Percentiles rank a stretch among this genome's conserved stretches.
These are phyloP conservation scores for Rattus rattus DNA, from an alignment of 2,113 vertebrate genomes.

Conservation along the genomic window DNA sequence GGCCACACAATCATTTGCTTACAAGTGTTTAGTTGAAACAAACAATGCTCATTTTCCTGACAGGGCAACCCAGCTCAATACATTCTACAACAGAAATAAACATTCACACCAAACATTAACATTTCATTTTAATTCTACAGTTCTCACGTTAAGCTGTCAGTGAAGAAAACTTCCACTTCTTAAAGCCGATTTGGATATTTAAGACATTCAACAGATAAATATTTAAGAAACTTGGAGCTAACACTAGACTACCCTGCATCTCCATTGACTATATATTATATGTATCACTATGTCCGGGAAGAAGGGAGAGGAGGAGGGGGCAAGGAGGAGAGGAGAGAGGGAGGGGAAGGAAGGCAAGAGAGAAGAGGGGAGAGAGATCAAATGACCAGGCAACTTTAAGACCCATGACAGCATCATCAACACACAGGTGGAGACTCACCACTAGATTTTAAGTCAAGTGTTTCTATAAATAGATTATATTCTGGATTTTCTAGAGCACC, in stretches of 20 bases:
- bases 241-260: background rate
- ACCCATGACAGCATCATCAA: background rate
- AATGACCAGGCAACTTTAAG: background rate
- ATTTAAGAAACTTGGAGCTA: conserved; percentile 38
- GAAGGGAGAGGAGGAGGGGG: background rate
- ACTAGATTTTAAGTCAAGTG: conserved; percentile 2
- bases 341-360: background rate
- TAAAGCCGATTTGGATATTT: conserved; percentile 34
- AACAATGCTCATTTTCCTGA: background rate
- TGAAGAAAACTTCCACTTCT: background rate
- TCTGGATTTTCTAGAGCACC: conserved; percentile 27
- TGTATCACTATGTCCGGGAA: background rate
- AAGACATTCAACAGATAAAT: conserved; percentile 36
- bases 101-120: conserved; percentile 28
- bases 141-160: conserved; percentile 1
- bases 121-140: conserved; percentile 21
- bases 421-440: background rate
- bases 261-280: background rate
- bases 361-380: background rate
- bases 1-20: background rate
- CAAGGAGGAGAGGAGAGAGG: background rate
- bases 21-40: background rate
- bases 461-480: background rate
- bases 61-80: background rate
- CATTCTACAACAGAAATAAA: background rate